Evolutionary conservation across 1,140 invertebrate genomes (phyloP), one percentile per base, ranked within the genome.

Genomic region (Trachymyrmex cornetzi): DNA sequence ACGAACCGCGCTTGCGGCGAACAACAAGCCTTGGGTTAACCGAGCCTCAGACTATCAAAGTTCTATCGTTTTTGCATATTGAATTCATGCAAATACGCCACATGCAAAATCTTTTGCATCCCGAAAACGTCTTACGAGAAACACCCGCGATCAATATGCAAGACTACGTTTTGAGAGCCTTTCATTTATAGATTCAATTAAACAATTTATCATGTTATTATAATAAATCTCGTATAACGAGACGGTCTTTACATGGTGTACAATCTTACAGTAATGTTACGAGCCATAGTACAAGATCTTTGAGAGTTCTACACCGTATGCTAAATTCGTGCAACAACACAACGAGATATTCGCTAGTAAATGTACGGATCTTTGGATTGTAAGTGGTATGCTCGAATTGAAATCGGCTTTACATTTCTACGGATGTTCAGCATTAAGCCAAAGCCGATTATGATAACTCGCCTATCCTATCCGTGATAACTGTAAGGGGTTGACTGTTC

Each of bases 381-480:
- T 81, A 57, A 85, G 50, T 27, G 16, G n/a, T 38, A 30, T 53
- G 63, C 69, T 75, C 27, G 69, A 88, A 90, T 87, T 85, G 75
- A 91, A 90, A 92, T 91, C 90, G 88, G 92, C 91, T 93, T 91
- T 89, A 66, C 74, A 79, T 86, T 89, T 85, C 69, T 85, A 85
- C 61, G 81, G 91, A 90, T 93, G 91, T 90, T 89, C 77, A 77
- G 91, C 90, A 93, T 90, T 91, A 93, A 89, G 85, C 89, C 87
- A 89, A 92, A 94, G 92, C 92, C 91, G 92, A 94, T 94, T 94
- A 94, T 92, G 88, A 92, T 93, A 94, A 92, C 93, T 91, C 86
- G 80, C 81, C 77, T 79, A 86, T 57, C 90, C 89, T 87, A 91
- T 84, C 86, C 80, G 89, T 85, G 87, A 91, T 55, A 81, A 64